Evolutionary conservation across 2,113 vertebrate species (phyloP), one percentile per base, ranked within the genome.

Genomic region (Pao palembangensis): DNA sequence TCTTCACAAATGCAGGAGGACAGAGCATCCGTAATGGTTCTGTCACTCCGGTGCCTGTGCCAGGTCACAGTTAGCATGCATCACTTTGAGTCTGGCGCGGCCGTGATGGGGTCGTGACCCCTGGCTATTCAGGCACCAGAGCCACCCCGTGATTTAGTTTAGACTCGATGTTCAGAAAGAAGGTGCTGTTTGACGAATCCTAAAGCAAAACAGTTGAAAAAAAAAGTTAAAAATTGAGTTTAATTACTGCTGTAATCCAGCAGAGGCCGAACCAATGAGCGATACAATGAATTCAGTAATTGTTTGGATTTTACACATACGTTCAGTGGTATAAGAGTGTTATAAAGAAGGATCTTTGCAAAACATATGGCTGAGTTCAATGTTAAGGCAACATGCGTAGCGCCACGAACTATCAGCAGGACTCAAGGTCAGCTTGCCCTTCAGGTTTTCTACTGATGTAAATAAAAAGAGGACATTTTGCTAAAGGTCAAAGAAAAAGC

Each of bases 11-110:
- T 75, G 47, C 50, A 47, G 28, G 25, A 69, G 72, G 49, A 57
- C 48, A 43, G 57, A 46, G 56, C 67, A 52, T 49, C 51, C 0
- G 14, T 70, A 60, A 75, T 71, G 55, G 50, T 19, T 57, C 73
- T 79, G 72, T 78, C 82, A 68, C 50, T 65, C 17, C 0, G 25
- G 63, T 52, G 57, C 76, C 42, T 74, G 25, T 28, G 12, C 38
- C 56, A 74, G 82, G 82, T 78, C 82, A 85, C 73, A 75, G 76
- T 76, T 51, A 70, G 70, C 47, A 73, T 82, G 68, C 60, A 72
- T 85, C 78, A 75, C 65, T 67, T 28, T 23, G 59, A 56, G 34
- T 14, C 21, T 70, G 57, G 70, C 72, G 55, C 12, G 46, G 42
- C 38, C 16, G 4, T 10, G n/a, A 53, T 51, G 63, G 67, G 77